phyloP scores from a whole-genome alignment of 2,797 vertebrate species.

The Xenopus petersii region DNA sequence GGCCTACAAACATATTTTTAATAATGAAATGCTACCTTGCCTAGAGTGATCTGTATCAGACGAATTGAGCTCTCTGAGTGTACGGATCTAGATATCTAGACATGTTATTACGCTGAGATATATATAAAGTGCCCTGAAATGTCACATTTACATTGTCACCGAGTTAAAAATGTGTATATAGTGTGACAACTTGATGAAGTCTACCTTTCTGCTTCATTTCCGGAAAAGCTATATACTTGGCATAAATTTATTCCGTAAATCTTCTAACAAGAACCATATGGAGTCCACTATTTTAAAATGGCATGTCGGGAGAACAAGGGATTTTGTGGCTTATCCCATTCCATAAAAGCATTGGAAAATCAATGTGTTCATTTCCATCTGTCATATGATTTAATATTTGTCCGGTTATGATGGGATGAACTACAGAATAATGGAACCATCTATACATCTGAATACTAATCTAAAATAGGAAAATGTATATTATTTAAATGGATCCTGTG shows the following conservation, averaged over 20 bases:
- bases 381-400: slow-evolving; percentile 7
- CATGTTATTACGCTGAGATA: slow-evolving; percentile 32
- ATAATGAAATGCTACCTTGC: slow-evolving; percentile 19
- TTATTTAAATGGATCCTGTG: too few species aligned
- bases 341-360: slow-evolving; percentile 10
- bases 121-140: slow-evolving; percentile 32
- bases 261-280: slow-evolving; percentile 24
- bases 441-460: too few species aligned
- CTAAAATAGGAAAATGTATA: too few species aligned
- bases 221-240: slow-evolving; percentile 31
- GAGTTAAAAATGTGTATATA: slow-evolving; percentile 31
- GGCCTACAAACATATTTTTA: not conserved
- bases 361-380: slow-evolving; percentile 28
- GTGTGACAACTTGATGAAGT: slow-evolving; percentile 41
- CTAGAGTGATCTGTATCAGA: slow-evolving; percentile 11
- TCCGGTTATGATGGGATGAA: not conserved
- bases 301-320: slow-evolving; percentile 23
- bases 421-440: too few species aligned
- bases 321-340: slow-evolving; percentile 17
- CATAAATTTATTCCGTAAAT: slow-evolving; percentile 35
- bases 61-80: slow-evolving; percentile 16
- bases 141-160: slow-evolving; percentile 38
- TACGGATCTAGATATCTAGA: slow-evolving; percentile 11
- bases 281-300: slow-evolving; percentile 27
- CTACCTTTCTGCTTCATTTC: slow-evolving; percentile 33